phyloP scores from a whole-genome alignment of 2,113 vertebrate species.

The Siphamia tubifer region DNA sequence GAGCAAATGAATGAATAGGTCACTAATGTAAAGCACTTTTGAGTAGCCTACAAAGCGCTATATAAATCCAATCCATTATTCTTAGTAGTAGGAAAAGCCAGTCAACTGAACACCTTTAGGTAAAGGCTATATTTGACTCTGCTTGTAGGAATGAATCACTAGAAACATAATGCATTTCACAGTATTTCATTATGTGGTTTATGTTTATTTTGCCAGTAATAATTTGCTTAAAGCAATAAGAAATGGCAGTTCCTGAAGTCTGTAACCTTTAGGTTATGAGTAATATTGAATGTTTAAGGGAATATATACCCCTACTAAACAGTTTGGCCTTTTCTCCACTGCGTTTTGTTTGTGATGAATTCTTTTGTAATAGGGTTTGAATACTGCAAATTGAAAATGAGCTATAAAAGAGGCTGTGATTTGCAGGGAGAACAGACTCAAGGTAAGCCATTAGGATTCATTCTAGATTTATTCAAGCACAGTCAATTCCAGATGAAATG shows the following conservation, averaged over 20 bases:
- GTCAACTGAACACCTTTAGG: no score
- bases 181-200: no score
- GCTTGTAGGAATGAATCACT: no score
- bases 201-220: no score
- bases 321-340: not conserved
- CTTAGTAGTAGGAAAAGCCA: no score
- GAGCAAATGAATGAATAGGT: no score
- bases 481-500: slow-evolving; percentile 8
- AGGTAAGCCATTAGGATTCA: slow-evolving; percentile 22
- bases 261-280: not conserved
- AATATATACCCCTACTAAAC: not conserved
- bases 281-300: not conserved
- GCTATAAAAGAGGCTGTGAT: not conserved
- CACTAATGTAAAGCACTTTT: no score
- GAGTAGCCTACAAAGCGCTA: no score
- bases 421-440: slow-evolving; percentile 16
- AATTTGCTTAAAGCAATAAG: no score
- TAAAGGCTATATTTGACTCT: no score
- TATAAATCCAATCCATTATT: no score
- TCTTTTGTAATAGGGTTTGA: not conserved
- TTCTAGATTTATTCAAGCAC: slow-evolving; percentile 19
- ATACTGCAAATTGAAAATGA: slow-evolving; percentile 14
- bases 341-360: not conserved
- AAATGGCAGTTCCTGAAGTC: not conserved
- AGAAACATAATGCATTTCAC: no score